Conservation (phyloP, 2,113 vertebrate genomes). For the Pimephales promelas region DNA sequence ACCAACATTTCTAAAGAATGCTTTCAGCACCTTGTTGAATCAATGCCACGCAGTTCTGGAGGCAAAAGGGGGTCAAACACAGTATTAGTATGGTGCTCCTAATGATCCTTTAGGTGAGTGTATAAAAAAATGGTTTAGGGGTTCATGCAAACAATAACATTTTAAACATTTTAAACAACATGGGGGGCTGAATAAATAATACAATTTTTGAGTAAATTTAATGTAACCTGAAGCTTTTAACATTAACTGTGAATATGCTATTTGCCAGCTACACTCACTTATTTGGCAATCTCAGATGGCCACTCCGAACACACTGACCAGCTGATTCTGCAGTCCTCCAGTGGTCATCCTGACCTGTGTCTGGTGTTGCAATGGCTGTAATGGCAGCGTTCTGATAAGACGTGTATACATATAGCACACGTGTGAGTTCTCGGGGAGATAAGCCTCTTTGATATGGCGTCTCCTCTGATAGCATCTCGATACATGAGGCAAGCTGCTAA, state of each 20-base stretch:
- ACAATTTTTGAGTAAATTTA: not conserved
- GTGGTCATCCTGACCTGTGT: constrained; percentile 62
- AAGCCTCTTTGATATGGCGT: constrained; percentile 43
- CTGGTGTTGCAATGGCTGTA: constrained; percentile 53
- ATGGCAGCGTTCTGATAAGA: constrained; percentile 65
- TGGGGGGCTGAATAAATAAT: not conserved
- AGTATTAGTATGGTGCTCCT: too few species aligned
- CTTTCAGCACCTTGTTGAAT: too few species aligned
- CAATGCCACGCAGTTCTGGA: too few species aligned
- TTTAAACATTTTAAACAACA: too few species aligned
- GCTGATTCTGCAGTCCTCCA: not conserved
- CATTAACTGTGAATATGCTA: too few species aligned
- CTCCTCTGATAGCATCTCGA: constrained; percentile 47
- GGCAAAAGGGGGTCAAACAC: too few species aligned
- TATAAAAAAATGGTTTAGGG: not conserved
- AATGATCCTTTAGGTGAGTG: too few species aligned
- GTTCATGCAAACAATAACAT: not conserved
- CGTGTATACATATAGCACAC: constrained; percentile 55
- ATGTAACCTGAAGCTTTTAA: not conserved
- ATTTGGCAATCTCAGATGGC: not conserved
- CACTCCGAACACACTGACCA: constrained; percentile 2
- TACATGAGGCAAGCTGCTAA: constrained; percentile 25
- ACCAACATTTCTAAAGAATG: too few species aligned
- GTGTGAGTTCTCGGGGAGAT: constrained; percentile 47
- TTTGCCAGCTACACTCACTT: not conserved